Evolutionary conservation across 1,140 invertebrate genomes (phyloP), one percentile per base, ranked within the genome.

Genomic region (Orius insidiosus): DNA sequence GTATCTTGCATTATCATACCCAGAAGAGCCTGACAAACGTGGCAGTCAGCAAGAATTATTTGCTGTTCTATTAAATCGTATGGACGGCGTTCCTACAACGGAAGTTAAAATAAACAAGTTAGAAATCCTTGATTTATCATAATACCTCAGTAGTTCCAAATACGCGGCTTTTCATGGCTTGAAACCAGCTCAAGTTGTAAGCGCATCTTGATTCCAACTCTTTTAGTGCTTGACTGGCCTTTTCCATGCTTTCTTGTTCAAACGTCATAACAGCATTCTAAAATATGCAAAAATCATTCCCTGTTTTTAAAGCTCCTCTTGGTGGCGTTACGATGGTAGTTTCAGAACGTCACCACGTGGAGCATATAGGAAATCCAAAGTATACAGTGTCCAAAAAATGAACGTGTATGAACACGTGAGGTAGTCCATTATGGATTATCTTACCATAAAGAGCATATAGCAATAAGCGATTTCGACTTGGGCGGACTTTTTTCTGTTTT

Each of bases 181-280:
- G 70, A n/a, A 75, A 54, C 72, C 70, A 74, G 2, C 71, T 68
- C 18, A 66, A 65, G 49, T 72, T 65, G 31, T 57, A 58, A 2
- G 64, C 66, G 55, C 76, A 79, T 54, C 69, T 62, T 49, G 69
- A 69, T 59, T 80, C 76, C 52, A 75, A 70, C 49, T 76, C 71
- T 50, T 72, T 70, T 15, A 81, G 58, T n/a, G 68, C 59, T 50
- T 64, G 57, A 33, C 70, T 62, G 8, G 76, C 73, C 48, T 70
- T 61, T 18, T 65, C 63, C 6, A 80, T 60, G 59, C 74, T 76
- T 9, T 75, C 72, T 8, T 80, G 75, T 58, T 81, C 77, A 59
- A 76, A 79, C 11, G 74, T 76, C 72, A 80, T 80, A 11, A 80
- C 50, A 1, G 76, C 76, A 66, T 77, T 75, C 78, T 80, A 52